Conservation (phyloP, 2,113 vertebrate species). For the Poeciliopsis retropinna region DNA sequence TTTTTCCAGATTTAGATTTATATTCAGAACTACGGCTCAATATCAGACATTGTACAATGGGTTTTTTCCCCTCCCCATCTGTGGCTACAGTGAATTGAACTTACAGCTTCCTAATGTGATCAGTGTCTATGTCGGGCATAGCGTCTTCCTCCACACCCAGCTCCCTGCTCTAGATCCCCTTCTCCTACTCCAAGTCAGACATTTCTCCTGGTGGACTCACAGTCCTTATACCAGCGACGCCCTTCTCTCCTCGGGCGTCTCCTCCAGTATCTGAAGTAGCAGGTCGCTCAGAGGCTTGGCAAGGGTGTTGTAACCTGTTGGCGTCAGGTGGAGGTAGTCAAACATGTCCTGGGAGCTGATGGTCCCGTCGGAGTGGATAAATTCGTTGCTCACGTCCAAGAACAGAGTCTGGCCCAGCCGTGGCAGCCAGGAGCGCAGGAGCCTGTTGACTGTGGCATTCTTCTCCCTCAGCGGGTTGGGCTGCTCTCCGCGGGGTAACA, state of each 20-base stretch:
- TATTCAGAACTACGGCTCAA: not conserved
- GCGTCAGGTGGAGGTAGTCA: slow-evolving; percentile 96
- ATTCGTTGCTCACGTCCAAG: slow-evolving; percentile 86
- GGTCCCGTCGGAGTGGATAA: slow-evolving; percentile 94
- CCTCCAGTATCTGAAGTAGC: slow-evolving; percentile 96
- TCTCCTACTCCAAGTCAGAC: slow-evolving; percentile 33
- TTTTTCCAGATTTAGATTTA: not conserved
- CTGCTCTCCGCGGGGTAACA: slow-evolving; percentile 94
- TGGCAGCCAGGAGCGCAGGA: slow-evolving; percentile 87
- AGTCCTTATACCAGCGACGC: slow-evolving; percentile 88
- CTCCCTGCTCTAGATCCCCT: slow-evolving; percentile 25
- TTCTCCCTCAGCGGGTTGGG: slow-evolving; percentile 95
- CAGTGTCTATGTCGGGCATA: slow-evolving; percentile 50
- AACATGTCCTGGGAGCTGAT: slow-evolving; percentile 95
- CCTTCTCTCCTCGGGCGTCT: slow-evolving; percentile 93
- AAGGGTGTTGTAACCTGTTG: slow-evolving; percentile 87
- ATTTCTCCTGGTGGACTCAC: too few relatives aligned
- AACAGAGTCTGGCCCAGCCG: slow-evolving; percentile 87
- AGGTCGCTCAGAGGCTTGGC: slow-evolving; percentile 94
- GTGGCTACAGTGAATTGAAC: not conserved
- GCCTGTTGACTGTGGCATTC: slow-evolving; percentile 88
- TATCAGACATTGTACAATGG: not conserved
- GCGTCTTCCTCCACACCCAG: slow-evolving; percentile 53
- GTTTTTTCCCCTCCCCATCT: not conserved
- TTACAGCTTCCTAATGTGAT: slow-evolving; percentile 30